phyloP scores from a whole-genome alignment of 2,797 vertebrate species.

The Falco berigora region DNA sequence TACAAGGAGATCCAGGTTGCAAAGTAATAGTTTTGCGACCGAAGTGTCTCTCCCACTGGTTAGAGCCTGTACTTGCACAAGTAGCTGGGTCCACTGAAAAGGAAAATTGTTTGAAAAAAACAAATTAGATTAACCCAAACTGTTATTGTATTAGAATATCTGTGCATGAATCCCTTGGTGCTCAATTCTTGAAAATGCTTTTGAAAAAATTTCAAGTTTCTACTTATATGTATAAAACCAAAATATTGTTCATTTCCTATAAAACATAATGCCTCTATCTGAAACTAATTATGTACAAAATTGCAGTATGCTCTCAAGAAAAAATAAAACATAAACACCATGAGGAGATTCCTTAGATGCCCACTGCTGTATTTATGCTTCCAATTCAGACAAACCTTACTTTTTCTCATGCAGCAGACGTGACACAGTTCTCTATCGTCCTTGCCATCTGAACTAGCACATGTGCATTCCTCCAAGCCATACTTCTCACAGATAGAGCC shows the following conservation, averaged over 20 bases:
- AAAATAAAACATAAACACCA: neutral
- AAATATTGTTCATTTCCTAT: neutral
- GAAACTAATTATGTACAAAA: neutral
- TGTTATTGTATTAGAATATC: neutral
- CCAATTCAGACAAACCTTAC: slow-evolving; percentile 73
- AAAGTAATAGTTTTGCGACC: slow-evolving; percentile 79
- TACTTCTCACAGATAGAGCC: slow-evolving; percentile 93
- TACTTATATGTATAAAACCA: neutral
- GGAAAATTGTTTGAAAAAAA: neutral
- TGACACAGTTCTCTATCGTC: slow-evolving; percentile 92
- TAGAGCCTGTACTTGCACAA: slow-evolving; percentile 90
- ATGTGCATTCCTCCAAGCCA: slow-evolving; percentile 86
- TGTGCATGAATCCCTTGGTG: rapidly evolving
- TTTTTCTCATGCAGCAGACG: slow-evolving; percentile 92
- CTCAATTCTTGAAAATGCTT: neutral
- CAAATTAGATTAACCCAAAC: neutral
- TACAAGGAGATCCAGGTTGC: slow-evolving; percentile 95
- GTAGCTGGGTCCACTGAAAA: slow-evolving; percentile 80
- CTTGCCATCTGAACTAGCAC: slow-evolving; percentile 79
- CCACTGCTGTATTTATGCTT: neutral
- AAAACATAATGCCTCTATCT: neutral
- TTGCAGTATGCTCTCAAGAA: neutral
- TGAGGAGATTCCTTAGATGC: neutral
- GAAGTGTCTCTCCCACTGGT: slow-evolving; percentile 77
- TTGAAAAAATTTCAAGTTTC: neutral